phyloP scores from a whole-genome alignment of 1,140 invertebrate species.

The Drosophila yakuba region DNA sequence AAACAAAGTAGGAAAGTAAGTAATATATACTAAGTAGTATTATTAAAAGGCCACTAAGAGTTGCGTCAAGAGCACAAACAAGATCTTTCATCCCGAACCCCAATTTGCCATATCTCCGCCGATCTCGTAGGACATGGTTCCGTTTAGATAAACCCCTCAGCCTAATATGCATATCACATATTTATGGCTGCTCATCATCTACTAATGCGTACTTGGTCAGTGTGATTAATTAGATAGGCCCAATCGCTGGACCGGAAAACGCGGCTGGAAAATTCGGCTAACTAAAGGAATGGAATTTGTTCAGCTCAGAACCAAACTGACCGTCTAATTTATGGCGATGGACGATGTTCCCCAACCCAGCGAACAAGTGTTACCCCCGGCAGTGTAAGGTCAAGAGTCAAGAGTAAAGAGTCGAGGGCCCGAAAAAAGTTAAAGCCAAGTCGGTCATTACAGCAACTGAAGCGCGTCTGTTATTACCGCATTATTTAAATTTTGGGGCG shows the following conservation, averaged over 20 bases:
- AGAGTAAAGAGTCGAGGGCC: no score
- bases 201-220: conserved; percentile 48
- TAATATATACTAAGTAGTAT: no score
- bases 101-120: conserved; percentile 9
- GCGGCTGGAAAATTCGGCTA: conserved; percentile 55
- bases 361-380: conserved; percentile 38
- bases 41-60: no score
- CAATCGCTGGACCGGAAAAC: conserved; percentile 62
- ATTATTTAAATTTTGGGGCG: conserved; percentile 71
- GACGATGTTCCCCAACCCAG: not conserved
- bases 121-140: conserved; percentile 45
- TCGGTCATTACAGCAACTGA: conserved; percentile 76
- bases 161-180: conserved; percentile 68
- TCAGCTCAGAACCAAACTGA: not conserved
- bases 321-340: conserved; percentile 20
- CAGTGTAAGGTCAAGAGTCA: conserved; percentile 10
- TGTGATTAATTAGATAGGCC: conserved; percentile 66
- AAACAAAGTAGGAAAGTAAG: no score
- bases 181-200: conserved; percentile 37
- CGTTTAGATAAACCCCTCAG: conserved; percentile 29
- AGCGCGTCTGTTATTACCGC: conserved; percentile 82
- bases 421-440: not conserved
- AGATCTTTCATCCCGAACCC: not conserved
- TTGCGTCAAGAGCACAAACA: not conserved
- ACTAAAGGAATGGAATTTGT: conserved; percentile 38